A percentile compares a stretch with the other conserved stretches of the same genome.
phyloP scores from a whole-genome alignment of 1,140 invertebrate species.

The Zaprionus kolodkinae region DNA sequence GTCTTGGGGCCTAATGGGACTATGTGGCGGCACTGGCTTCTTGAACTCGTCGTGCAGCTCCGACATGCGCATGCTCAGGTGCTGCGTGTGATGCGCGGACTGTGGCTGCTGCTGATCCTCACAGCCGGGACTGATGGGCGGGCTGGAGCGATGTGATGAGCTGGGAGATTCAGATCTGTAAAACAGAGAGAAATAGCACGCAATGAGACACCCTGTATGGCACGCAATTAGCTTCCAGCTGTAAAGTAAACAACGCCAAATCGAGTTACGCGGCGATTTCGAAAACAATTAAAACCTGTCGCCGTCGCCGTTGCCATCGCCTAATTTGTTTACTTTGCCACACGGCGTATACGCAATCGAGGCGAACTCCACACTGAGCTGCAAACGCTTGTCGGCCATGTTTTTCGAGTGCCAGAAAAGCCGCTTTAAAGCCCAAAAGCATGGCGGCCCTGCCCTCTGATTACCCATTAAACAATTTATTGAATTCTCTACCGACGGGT shows the following conservation, averaged over 20 bases:
- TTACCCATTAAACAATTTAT: slow-evolving; percentile 19
- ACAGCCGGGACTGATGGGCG: slow-evolving; percentile 83
- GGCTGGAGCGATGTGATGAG: slow-evolving; percentile 84
- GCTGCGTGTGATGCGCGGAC: slow-evolving; percentile 52
- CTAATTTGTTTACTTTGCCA: slow-evolving; percentile 75
- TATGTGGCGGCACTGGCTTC: slow-evolving; percentile 80
- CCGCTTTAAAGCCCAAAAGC: slow-evolving; percentile 63
- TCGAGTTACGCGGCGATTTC: slow-evolving; percentile 57
- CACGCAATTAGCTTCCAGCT: slow-evolving; percentile 51
- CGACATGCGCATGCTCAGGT: slow-evolving; percentile 73
- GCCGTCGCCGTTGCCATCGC: slow-evolving; percentile 6
- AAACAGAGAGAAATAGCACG: neutral
- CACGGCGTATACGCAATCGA: slow-evolving; percentile 71
- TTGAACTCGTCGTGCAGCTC: slow-evolving; percentile 82
- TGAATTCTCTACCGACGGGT: slow-evolving; percentile 8
- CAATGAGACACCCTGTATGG: slow-evolving; percentile 51
- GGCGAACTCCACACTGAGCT: neutral
- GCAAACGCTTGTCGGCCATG: slow-evolving; percentile 56
- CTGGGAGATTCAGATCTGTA: slow-evolving; percentile 82
- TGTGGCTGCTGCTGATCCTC: slow-evolving; percentile 79
- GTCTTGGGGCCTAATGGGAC: slow-evolving; percentile 80
- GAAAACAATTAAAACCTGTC: slow-evolving; percentile 66
- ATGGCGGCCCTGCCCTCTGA: neutral
- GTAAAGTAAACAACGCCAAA: slow-evolving; percentile 46
- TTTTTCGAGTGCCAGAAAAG: slow-evolving; percentile 73